phyloP scores from a whole-genome alignment of 2,888 invertebrate genomes.

The Bombylius discolor region DNA sequence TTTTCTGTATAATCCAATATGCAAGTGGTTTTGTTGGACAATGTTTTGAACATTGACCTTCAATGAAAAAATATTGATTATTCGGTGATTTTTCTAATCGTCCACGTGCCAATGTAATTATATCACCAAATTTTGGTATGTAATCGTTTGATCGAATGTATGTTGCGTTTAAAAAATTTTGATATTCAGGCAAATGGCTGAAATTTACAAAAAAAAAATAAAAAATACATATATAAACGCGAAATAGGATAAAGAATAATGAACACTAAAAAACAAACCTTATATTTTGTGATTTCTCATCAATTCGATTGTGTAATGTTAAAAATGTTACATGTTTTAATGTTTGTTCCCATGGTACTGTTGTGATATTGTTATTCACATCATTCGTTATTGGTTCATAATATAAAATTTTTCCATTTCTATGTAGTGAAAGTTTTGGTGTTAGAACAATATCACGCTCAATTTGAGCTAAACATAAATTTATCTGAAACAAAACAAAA shows the following conservation, averaged over 20 bases:
- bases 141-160: constrained; percentile 20
- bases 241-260: no score
- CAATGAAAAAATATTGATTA: constrained; percentile 44
- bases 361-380: neutral
- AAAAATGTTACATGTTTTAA: constrained; percentile 54
- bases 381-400: constrained; percentile 18
- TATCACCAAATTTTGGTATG: constrained; percentile 46
- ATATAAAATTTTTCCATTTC: constrained; percentile 28
- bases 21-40: constrained; percentile 40
- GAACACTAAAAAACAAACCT: constrained; percentile 21
- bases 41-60: constrained; percentile 24
- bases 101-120: constrained; percentile 50
- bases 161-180: constrained; percentile 25
- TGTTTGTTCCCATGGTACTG: constrained; percentile 50
- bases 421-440: constrained; percentile 26
- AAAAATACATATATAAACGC: neutral
- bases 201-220: neutral
- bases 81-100: constrained; percentile 41
- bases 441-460: constrained; percentile 32
- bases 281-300: constrained; percentile 20
- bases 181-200: constrained; percentile 25
- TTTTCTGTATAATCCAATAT: constrained; percentile 55
- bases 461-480: constrained; percentile 12
- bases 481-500: neutral
- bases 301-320: constrained; percentile 38